Conservation (phyloP, 2,113 vertebrate species). For the Lanius collurio region DNA sequence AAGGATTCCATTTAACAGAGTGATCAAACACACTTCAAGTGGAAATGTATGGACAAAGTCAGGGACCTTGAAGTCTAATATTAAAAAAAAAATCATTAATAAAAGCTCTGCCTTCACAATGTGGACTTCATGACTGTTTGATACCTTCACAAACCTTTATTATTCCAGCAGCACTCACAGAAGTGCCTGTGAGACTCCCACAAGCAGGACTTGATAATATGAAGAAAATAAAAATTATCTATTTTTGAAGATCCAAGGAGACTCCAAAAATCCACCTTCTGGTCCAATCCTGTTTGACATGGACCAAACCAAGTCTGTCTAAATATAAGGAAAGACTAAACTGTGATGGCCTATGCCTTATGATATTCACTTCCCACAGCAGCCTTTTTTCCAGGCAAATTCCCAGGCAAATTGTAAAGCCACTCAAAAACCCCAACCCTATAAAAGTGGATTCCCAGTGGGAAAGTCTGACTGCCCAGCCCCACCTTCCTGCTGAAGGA, state of each 20-base stretch:
- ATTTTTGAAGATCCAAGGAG: not conserved
- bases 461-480: not conserved
- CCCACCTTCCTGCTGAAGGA: not conserved
- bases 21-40: conserved; percentile 59
- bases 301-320: not conserved
- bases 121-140: not conserved
- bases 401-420: not conserved
- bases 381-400: not conserved
- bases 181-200: not conserved
- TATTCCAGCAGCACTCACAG: not conserved
- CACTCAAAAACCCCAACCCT: not conserved
- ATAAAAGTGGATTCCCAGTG: not conserved
- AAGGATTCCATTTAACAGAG: conserved; percentile 76
- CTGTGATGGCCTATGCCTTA: not conserved
- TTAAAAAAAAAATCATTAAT: not conserved
- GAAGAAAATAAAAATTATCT: not conserved
- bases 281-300: fast-evolving
- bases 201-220: fast-evolving
- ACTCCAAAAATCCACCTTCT: not conserved
- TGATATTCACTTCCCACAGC: not conserved
- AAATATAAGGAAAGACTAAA: not conserved
- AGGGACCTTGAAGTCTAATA: conserved; percentile 40
- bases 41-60: conserved; percentile 56
- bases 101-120: not conserved
- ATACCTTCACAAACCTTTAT: not conserved